Evolutionary conservation across 2,113 vertebrate species (phyloP), one percentile per base, ranked within the genome.

Genomic region (Prunella fulvescens): DNA sequence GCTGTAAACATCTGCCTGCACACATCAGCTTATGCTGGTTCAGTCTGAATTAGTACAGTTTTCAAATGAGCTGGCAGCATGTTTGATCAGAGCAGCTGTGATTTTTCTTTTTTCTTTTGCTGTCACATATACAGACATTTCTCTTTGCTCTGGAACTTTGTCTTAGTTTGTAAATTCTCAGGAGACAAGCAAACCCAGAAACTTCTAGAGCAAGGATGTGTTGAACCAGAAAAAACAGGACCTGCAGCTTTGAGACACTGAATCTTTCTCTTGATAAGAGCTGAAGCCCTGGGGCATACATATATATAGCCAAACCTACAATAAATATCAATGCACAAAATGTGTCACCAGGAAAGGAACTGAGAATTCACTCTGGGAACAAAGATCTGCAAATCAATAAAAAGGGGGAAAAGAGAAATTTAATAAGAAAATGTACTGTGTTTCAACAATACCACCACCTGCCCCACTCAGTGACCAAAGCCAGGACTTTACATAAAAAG

Each of bases 191-290:
- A 95, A 84, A 81, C 88, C 23, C 72, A 81, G 88, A 96, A 96
- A 94, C 48, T 94, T 96, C 90, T 56, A 72, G 88, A 92, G 69
- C 37, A 71, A 84, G 77, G 72, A 94, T 95, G 77, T 95, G 86
- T 86, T 95, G 86, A 93, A 93, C 93, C 86, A 96, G 88, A 78
- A 93, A 92, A 96, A 83, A 51, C 79, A 88, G 76, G 42, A 72
- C 66, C 61, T 84, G 93, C n/a, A 81, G 88, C 76, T 95, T 84
- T 93, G 86, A 93, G 88, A 83, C 91, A 42, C 69, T 29, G 77
- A 91, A 92, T 92, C 60, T 94, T 29, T 93, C 33, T 86, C 85
- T 86, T 93, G 76, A 56, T 77, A 62, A 86, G 39, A 88, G 60
- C 45, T 60, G 65, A 74, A 69, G 40, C 58, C 71, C 54, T 45